Conservation (phyloP, 2,113 vertebrate genomes). For the Caranx melampygus region DNA sequence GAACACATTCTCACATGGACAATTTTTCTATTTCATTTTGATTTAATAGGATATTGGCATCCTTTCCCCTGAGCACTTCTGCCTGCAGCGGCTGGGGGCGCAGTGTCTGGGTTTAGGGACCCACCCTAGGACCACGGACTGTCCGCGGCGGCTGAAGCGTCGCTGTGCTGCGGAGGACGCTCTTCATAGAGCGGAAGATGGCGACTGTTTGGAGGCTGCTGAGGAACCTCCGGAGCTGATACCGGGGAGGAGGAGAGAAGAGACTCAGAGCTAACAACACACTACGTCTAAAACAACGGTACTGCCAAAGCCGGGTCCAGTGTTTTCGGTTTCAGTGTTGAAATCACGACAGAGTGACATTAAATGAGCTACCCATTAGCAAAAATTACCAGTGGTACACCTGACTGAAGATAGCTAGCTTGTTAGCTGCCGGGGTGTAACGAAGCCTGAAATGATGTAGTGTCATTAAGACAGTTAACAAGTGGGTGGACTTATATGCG, state of each 20-base stretch:
- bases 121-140: constrained; percentile 45
- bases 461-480: background rate
- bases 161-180: constrained; percentile 69
- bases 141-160: constrained; percentile 41
- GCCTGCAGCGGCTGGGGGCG: constrained; percentile 9
- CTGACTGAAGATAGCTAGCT: constrained; percentile 32
- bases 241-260: constrained; percentile 64
- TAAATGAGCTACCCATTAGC: constrained; percentile 52
- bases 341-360: constrained; percentile 25
- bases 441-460: background rate
- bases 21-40: background rate
- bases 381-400: constrained; percentile 58
- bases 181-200: constrained; percentile 80
- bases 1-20: background rate
- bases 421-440: constrained; percentile 18
- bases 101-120: constrained; percentile 17
- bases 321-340: background rate
- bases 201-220: constrained; percentile 80
- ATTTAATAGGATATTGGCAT: background rate
- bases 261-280: constrained; percentile 15
- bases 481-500: background rate
- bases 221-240: constrained; percentile 80
- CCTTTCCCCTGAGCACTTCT: background rate
- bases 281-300: constrained; percentile 67
- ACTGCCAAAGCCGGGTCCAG: background rate